Evolutionary conservation across 2,888 invertebrate genomes (phyloP), one percentile per base, ranked within the genome.

Genomic region (Drosophila tanythrix): DNA sequence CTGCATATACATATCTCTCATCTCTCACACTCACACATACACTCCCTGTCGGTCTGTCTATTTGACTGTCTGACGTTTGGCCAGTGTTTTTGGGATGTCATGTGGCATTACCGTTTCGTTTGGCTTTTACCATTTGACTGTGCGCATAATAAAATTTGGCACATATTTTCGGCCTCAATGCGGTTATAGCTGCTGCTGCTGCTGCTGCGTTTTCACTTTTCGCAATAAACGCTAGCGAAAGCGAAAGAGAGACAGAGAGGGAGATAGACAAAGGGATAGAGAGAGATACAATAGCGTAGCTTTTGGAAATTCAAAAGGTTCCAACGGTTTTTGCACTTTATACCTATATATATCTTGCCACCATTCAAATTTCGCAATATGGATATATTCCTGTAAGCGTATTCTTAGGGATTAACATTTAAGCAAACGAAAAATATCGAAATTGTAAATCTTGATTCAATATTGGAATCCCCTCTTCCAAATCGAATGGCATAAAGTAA

Each of bases 121-220:
- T 77, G 86, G 80, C 88, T 88, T 88, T 85, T 85, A 75, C 80
- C 86, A 69, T 83, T 85, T 85, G 83, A 83, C 83, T 85, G 86
- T 69, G 66, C 71, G 72, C 79, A 85, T 79, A 88, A 83, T 88
- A 85, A 88, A 85, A 88, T 85, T 88, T 85, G 88, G 81, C 82
- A 79, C 84, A 85, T 88, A 85, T 88, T 85, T 88, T 83, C 59
- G 79, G 88, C 71, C 61, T 83, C 78, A 64, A 75, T 82, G 82
- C 70, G 79, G 71, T 79, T 74, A 74, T 72, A 73, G 80, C 78
- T 67, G 33, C 11, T 11, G 71, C 70, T 50, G 33, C 11, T 11
- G 71, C 70, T 50, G 70, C 21, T 68, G 80, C 80, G 53, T 86
- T 75, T 87, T 83, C 73, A 75, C 82, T 77, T 65, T 74, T 66